Evolutionary conservation across 92 coral and sea anemone species (phyloP), one percentile per base, ranked within the genome.

Genomic region (Heteractis magnifica): DNA sequence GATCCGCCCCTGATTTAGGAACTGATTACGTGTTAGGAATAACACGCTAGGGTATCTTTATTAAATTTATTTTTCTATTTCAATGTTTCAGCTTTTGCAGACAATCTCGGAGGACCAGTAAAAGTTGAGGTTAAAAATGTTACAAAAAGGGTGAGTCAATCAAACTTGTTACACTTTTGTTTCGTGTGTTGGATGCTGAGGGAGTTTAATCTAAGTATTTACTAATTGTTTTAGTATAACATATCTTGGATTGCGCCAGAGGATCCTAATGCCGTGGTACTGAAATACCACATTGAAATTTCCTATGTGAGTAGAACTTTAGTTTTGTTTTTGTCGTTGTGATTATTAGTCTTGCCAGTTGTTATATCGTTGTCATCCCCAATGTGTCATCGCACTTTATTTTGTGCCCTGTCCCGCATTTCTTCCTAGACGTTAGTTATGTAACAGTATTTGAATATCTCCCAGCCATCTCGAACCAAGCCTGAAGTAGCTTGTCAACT

Each of bases 181-280:
- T 53, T 53, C 3, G 44, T 34, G 44, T 34, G 44, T 34, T 34
- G 1, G 44, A 34, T 34, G 3, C 44, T 34, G 44, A 34, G 44
- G 44, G 44, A 34, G 44, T 34, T 34, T 34, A 34, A 34, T 34
- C 44, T 0, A 34, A 34, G 44, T 34, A 34, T 34, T 34, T 58
- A n/a, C 6, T 78, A n/a, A 65, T 59, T 41, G 10, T 56, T 56
- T 87, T 77, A 95, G 98, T 93, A 56, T 70, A 73, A 65, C 49
- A 74, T 95, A 72, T 77, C 82, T 4, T 95, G 98, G 98, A 55
- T 59, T 0, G 85, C 89, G 21, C 98, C 98, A 18, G 71, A 41
- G 14, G 90, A 89, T 6, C 98, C 98, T 19, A 95, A 95, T 79
- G 94, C 92, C 48, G 82, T 88, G 13, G 95, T 95, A 11, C 93